Evolutionary conservation across 2,797 vertebrate genomes (phyloP), one percentile per base, ranked within the genome.

Genomic region (Enteromius argenteus): DNA sequence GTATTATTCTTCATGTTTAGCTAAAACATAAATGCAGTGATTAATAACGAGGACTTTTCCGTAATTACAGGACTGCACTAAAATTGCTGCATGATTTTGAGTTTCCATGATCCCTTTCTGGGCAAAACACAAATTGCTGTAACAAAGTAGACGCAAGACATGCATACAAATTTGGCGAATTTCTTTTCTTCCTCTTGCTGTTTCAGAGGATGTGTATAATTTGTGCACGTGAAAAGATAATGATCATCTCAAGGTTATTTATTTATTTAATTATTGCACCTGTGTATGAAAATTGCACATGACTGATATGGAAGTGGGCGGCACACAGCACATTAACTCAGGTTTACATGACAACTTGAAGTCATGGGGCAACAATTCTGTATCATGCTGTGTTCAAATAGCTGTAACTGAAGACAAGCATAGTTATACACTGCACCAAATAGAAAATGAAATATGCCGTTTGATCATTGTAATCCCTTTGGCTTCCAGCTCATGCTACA

Each of bases 291-390:
- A 51, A 66, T 8, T 11, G 35, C 32, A 53, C 3, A n/a, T 37
- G 15, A 39, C 10, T 32, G 72, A 66, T 51, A 21, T 53, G 46
- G 49, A 75, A 66, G 32, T 64, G 44, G 35, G 44, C n/a, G 39
- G n/a, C 21, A 49, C 56, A 64, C 71, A 66, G 69, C 30, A 66
- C 60, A 75, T 83, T 67, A 51, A 66, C 81, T 53, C 32, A 51
- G 60, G 58, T 83, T 53, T 53, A 23, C 53, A 81, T 46, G 56
- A 64, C 27, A 73, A 17, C 69, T 49, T 17, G 30, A 35, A 23
- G 35, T 68, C 37, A 77, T 32, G 62, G 32, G 73, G 62, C 35
- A 77, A 78, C 74, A 62, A 19, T 60, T 69, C 37, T 69, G 17
- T 56, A 42, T 77, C 35, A 68, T 27, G 42, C 46, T 56, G 32